These are phyloP conservation scores for Apis florea DNA, from an alignment of 1,140 invertebrate genomes.

Conservation along the genomic window DNA sequence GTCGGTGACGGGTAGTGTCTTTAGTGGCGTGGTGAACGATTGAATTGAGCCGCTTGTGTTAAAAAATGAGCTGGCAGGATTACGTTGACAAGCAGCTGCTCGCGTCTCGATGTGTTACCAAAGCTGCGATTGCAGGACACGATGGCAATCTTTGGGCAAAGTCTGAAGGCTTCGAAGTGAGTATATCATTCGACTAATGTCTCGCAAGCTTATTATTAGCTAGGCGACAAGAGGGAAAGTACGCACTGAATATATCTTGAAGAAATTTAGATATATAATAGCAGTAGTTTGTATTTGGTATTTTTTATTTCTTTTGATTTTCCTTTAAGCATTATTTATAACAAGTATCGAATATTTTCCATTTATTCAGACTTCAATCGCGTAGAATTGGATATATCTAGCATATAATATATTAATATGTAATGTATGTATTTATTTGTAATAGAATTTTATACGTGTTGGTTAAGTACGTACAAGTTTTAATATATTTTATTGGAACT, in stretches of 20 bases:
- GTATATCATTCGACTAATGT: slow-evolving; percentile 73
- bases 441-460: neutral
- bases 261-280: neutral
- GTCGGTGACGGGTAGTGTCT: slow-evolving; percentile 70
- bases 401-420: neutral
- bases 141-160: slow-evolving; percentile 97
- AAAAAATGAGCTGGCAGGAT: slow-evolving; percentile 97
- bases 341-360: slow-evolving; percentile 5
- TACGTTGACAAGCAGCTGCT: slow-evolving; percentile 98
- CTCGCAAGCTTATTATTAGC: slow-evolving; percentile 5
- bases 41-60: slow-evolving; percentile 64
- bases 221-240: slow-evolving; percentile 35
- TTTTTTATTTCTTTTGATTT: neutral
- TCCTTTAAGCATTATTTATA: neutral
- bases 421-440: neutral
- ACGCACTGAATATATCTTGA: neutral
- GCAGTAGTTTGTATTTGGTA: neutral
- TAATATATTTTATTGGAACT: neutral
- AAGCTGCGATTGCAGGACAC: slow-evolving; percentile 96
- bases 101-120: slow-evolving; percentile 94
- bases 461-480: neutral
- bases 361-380: neutral
- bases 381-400: neutral
- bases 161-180: slow-evolving; percentile 95
- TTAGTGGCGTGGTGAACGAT: slow-evolving; percentile 68